Evolutionary conservation across 2,113 vertebrate genomes (phyloP).

Genomic region (Strigops habroptila): DNA sequence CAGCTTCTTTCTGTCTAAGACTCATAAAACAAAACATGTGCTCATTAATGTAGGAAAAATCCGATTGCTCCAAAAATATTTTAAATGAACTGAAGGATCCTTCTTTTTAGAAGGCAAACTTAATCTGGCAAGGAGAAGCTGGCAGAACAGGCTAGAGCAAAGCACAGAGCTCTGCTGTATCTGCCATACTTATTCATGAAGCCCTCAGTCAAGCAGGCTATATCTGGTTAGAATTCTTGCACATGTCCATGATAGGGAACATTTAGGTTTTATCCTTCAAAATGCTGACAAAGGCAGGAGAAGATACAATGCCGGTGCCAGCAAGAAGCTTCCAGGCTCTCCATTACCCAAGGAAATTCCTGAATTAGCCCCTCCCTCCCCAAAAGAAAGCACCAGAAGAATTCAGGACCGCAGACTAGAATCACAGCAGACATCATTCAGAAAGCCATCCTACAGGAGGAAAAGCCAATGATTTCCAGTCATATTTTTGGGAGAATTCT

Average conservation of each 20-base stretch:
- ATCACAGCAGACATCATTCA: background rate
- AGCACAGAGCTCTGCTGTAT: background rate
- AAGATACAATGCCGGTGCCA: background rate
- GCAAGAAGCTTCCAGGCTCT: background rate
- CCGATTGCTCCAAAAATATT: background rate
- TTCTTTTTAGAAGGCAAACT: constrained; percentile 3
- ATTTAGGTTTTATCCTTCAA: constrained; percentile 14
- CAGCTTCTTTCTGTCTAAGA: background rate
- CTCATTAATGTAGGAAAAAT: constrained; percentile 51
- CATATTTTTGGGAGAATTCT: background rate
- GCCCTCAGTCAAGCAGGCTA: background rate
- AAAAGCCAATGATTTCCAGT: background rate
- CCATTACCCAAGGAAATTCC: background rate
- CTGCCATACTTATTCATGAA: constrained; percentile 47
- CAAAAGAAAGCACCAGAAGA: background rate
- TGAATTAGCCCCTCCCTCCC: background rate
- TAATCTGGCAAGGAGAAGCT: background rate
- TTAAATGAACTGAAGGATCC: background rate
- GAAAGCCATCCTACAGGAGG: background rate
- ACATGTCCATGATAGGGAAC: background rate
- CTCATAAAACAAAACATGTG: constrained; percentile 21
- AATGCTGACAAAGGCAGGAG: background rate
- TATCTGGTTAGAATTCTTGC: constrained; percentile 17
- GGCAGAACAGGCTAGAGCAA: background rate
- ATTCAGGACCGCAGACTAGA: background rate